Percentiles rank a stretch among this genome's conserved stretches.
Evolutionary conservation across 2,113 vertebrate species (phyloP).

Genomic region (Datnioides undecimradiatus): DNA sequence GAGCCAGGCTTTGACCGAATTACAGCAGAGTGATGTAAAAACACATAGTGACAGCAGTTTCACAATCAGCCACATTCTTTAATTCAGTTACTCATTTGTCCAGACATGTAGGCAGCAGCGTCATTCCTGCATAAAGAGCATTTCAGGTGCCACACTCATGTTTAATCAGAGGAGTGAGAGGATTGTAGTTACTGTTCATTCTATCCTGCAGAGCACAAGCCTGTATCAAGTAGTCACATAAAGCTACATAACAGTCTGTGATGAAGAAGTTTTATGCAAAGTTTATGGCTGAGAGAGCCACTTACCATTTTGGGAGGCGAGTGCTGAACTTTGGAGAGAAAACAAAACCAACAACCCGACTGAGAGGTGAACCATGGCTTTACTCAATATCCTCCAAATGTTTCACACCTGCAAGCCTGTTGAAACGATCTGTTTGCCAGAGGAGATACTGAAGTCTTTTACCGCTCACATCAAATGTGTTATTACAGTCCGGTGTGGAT

Average conservation of each 20-base stretch:
- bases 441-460: slow-evolving; percentile 6
- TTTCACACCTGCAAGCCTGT: background rate
- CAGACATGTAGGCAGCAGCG: background rate
- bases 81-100: background rate
- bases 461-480: slow-evolving; percentile 3
- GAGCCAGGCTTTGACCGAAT: background rate
- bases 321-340: slow-evolving; percentile 43
- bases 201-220: background rate
- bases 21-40: too few species aligned
- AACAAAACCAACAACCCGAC: slow-evolving; percentile 39
- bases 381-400: background rate
- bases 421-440: background rate
- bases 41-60: background rate
- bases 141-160: background rate
- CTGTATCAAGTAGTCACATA: background rate
- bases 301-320: slow-evolving; percentile 68
- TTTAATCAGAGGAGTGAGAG: background rate
- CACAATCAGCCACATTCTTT: background rate
- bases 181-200: background rate
- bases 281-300: background rate
- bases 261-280: background rate
- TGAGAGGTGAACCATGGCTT: slow-evolving; percentile 44
- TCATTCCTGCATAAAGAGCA: background rate
- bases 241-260: background rate
- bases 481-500: slow-evolving; percentile 25